phyloP scores from a whole-genome alignment of 1,140 invertebrate genomes.

The Sinella curviseta region DNA sequence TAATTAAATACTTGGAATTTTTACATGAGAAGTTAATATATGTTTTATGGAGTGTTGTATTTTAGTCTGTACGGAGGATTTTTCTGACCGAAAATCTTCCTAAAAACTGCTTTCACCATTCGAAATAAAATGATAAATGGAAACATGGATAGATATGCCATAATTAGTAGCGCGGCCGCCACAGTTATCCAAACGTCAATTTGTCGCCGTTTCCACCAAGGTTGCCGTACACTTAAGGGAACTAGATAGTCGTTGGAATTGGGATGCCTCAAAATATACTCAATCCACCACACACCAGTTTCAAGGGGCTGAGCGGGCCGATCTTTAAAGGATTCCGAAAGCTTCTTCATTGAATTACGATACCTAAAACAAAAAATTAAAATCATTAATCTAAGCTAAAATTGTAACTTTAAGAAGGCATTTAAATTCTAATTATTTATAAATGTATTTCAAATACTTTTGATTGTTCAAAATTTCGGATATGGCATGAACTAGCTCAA shows the following conservation, averaged over 20 bases:
- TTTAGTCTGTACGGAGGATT: no score
- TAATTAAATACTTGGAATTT: no score
- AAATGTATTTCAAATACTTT: background rate
- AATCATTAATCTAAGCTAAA: background rate
- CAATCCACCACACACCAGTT: slow-evolving; percentile 49
- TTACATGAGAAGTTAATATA: no score
- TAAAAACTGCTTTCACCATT: no score
- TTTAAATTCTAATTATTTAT: background rate
- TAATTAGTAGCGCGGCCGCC: no score
- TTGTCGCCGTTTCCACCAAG: no score
- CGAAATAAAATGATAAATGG: no score
- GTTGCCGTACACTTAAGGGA: background rate
- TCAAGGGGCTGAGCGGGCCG: slow-evolving; percentile 37
- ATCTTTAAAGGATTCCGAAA: slow-evolving; percentile 46
- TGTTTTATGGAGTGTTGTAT: no score
- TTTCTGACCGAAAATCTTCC: no score
- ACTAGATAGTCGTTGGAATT: slow-evolving; percentile 26
- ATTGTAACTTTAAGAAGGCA: background rate
- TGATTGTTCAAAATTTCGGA: background rate
- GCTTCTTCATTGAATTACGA: slow-evolving; percentile 31
- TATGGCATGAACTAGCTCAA: background rate
- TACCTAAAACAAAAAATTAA: slow-evolving; percentile 52
- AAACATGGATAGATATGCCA: no score
- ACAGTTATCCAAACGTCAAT: no score
- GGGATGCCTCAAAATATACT: slow-evolving; percentile 50